Base-by-base conservation (phyloP, 2,797 vertebrate species). In the Eleutherodactylus coqui region DNA sequence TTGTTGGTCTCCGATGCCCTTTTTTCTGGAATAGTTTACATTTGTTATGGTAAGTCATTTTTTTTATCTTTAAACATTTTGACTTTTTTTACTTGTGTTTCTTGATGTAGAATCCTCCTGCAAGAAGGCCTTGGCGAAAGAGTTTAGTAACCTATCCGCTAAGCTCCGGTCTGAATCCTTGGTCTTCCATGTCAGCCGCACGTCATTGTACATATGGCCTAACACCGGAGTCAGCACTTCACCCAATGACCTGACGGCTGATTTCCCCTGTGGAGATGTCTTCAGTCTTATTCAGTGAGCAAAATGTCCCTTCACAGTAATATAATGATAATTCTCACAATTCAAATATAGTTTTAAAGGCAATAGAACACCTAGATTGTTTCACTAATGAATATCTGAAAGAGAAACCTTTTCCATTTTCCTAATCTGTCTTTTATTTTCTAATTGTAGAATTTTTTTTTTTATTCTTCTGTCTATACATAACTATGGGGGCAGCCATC, bases 191-290 rank as follows among this genome's bases (percentile, higher is more conserved):
- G 88, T 97, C 84, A 91, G 94, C 85, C 92, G 94, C 88, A 97
- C 96, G 88, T 90, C 96, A 1, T 84, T 99, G 36, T 94, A 97
- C 11, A 85, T 98, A 75, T 99, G 98, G 98, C 97, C 97, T 14
- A 98, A 97, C 89, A 95, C 90, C 84, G 89, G 89, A 10, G 69
- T 88, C 36, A 92, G 60, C 85, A 94, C 92, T 55, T 89, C 93
- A 34, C 90, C 94, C 1, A 92, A 91, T 86, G 95, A 95, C 73
- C 90, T 98, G 86, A 93, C 91, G 6, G 93, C 94, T 53, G 84
- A 91, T 34, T 94, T 93, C 75, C 79, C 90, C 0, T 98, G 96
- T 91, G 94, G 95, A 89, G 94, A 95, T 70, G 41, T 98, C 87
- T 90, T 89, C 53, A 94, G 90, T 53, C 95, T 95, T 90, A 94